Base-by-base conservation (phyloP, 2,888 invertebrate genomes). In the Apotomis turbidana region DNA sequence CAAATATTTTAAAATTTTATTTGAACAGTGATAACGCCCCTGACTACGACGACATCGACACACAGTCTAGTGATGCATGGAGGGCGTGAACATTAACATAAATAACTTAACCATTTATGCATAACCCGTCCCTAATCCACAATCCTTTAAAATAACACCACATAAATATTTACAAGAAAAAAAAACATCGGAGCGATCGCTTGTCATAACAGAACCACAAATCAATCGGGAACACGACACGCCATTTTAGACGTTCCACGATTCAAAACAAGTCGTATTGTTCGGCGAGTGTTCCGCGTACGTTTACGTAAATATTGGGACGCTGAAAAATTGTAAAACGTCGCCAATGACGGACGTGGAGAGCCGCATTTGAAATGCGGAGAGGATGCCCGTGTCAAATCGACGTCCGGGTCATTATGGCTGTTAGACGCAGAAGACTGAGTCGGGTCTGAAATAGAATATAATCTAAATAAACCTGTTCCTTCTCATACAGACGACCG, bases 181-280 rank as follows among this genome's bases (percentile, higher is more conserved):
- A 67, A 70, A 66, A 57, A 46, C n/a, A 70, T 66, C 54, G 54
- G 44, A 69, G 38, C 49, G 49, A 46, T 38, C 55, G 55, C 66
- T 36, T 71, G 67, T 71, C 71, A 71, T 68, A 71, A 71, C 67
- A 71, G 60, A 55, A 36, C 27, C 71, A 36, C 61, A 68, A 71
- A 71, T 58, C 71, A 68, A 71, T 71, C 57, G 57, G 51, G 57
- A 62, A 54, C 67, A 41, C 63, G 73, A 72, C 67, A 70, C 70
- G 52, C 67, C 70, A 74, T 69, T 70, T 71, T 69, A 64, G 63
- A 60, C 76, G 70, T 66, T 74, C 69, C 59, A 57, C 9, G 67
- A 59, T 57, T 41, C 52, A 71, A 64, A 76, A 76, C 76, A 76
- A 76, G 74, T 72, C 57, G 54, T 62, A 76, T 76, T 76, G 76